Conservation (phyloP, 2,113 vertebrate genomes). For the Cichladusa arquata region DNA sequence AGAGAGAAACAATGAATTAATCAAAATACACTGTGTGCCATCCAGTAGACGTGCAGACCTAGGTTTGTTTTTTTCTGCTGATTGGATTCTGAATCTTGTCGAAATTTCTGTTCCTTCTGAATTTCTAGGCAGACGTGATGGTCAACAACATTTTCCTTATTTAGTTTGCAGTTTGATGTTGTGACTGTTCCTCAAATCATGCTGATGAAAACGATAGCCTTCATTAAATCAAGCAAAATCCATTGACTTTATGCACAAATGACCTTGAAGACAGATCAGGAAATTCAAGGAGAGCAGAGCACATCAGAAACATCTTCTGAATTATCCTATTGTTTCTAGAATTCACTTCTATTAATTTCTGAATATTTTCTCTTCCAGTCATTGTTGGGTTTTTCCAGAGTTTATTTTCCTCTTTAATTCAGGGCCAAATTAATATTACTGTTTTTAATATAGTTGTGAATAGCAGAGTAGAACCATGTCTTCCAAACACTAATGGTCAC, state of each 20-base stretch:
- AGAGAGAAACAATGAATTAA: not conserved
- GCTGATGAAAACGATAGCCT: not conserved
- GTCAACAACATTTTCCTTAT: not conserved
- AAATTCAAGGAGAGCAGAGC: not conserved
- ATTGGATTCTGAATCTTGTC: not conserved
- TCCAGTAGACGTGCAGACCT: not conserved
- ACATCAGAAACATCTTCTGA: not conserved
- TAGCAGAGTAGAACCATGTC: not conserved
- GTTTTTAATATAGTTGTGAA: not conserved
- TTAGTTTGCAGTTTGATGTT: not conserved
- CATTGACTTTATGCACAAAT: not conserved
- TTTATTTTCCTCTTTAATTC: not conserved
- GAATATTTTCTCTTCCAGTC: not conserved
- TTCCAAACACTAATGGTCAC: not conserved
- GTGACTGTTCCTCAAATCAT: not conserved
- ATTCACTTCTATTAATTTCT: not conserved
- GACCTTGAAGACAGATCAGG: not conserved
- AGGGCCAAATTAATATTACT: not conserved
- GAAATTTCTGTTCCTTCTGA: not conserved
- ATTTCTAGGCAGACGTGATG: not conserved
- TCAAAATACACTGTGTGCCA: not conserved
- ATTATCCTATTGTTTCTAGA: not conserved
- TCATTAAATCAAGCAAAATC: not conserved
- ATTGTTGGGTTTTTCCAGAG: not conserved
- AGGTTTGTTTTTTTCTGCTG: not conserved